Conservation (phyloP, 2,113 vertebrate genomes). For the Leuciscus idus region DNA sequence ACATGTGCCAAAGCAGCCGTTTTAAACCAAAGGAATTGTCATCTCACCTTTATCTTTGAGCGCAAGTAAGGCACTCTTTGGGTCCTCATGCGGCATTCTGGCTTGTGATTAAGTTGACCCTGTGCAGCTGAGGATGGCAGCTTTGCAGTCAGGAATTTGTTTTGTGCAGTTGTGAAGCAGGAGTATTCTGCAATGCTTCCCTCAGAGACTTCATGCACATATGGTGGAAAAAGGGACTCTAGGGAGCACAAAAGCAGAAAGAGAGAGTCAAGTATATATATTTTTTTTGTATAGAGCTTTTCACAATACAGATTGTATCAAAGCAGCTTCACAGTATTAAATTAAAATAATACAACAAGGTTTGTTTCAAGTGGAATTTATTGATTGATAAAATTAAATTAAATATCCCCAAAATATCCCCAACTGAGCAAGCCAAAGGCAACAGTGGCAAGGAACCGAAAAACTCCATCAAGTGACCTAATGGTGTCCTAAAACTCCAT, state of each 20-base stretch:
- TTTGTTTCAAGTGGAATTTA: too few species aligned
- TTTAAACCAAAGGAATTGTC: background rate
- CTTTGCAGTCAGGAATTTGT: constrained; percentile 21
- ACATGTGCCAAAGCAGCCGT: background rate
- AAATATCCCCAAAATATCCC: too few species aligned
- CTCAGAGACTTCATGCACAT: constrained; percentile 43
- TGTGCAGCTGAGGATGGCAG: constrained; percentile 36
- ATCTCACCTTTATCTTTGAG: constrained; percentile 51
- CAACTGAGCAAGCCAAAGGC: too few species aligned
- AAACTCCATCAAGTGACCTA: too few species aligned
- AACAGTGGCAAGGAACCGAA: too few species aligned
- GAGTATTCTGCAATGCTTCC: constrained; percentile 44
- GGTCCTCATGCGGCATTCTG: background rate
- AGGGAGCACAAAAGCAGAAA: background rate
- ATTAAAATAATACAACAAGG: too few species aligned
- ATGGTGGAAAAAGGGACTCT: constrained; percentile 42
- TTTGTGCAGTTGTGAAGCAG: constrained; percentile 15
- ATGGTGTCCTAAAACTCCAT: too few species aligned
- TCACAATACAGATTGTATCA: too few species aligned
- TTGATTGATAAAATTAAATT: too few species aligned
- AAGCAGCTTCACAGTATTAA: too few species aligned
- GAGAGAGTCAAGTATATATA: too few species aligned
- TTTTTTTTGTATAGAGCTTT: too few species aligned
- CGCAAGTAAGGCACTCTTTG: constrained; percentile 23
- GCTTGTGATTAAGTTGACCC: background rate